Evolutionary conservation across 2,797 vertebrate genomes (phyloP), one percentile per base, ranked within the genome.

Genomic region (Lates japonicus): DNA sequence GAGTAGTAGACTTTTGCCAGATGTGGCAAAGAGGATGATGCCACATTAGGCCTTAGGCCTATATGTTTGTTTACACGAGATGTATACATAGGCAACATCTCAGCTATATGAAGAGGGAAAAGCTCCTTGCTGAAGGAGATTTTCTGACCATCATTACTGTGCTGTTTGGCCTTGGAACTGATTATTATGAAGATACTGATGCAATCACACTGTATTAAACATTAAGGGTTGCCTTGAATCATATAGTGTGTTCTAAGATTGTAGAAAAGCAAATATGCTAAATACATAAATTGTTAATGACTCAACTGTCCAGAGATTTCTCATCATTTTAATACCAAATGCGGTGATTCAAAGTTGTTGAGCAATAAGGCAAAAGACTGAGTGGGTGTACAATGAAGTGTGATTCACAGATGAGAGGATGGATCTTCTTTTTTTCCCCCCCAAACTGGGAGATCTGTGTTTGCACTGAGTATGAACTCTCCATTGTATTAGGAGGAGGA

Each of bases 371-470:
- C 39, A 73, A 61, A 83, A 82, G 44, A 71, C 1, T 9, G 20
- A 55, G 85, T 85, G 80, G 85, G 83, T 52, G 76, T 70, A 65
- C 16, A 55, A 70, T 81, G 11, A 81, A 79, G 57, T 19, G 71
- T 82, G 80, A 87, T 79, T 90, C 85, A 87, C 65, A 82, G 48
- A 74, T 52, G 42, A 86, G 66, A 48, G 60, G 72, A 80, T n/a
- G 60, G 44, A 61, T 48, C 16, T 16, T 52, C 41, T 29, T 54
- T 49, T 22, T 9, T 64, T 5, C 66, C 49, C 44, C 44, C 17
- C 16, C 20, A 0, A 63, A 70, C 31, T 1, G 22, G 20, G 6
- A 74, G 54, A 84, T 73, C 19, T 31, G 61, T 59, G 44, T 79
- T 84, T 82, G 72, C 52, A 82, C 65, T 35, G 1, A 60, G 35